Evolutionary conservation across 2,113 vertebrate species (phyloP), one percentile per base, ranked within the genome.

Genomic region (Festucalex cinctus): DNA sequence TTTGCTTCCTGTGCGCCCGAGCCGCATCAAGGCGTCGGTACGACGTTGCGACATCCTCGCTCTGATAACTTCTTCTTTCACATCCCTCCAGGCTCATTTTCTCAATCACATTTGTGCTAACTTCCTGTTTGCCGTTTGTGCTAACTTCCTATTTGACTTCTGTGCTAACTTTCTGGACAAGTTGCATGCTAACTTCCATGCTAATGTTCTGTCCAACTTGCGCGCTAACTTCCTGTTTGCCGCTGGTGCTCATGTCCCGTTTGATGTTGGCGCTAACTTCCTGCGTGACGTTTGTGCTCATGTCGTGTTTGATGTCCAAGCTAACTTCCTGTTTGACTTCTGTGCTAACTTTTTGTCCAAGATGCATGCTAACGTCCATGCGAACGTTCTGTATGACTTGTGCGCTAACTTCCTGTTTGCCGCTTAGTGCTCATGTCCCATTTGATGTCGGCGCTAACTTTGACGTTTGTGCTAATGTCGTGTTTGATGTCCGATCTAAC

Each of bases 1-100:
- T 99, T 98, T 68, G 93, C 95, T 9, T 96, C 96, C 3, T 95
- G 94, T 58, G 95, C 97, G 17, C 96, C 96, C 5, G 97, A 99
- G 39, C 95, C 95, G 5, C 97, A 98, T 90, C 96, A 94, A 77
- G 97, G 97, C 43, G 95, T 99, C 0, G 97, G 97, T 98, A 81
- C 82, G 89, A 14, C 28, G 28, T 32, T 32, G 4, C 28, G 28
- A n/a, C n/a, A n/a, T 32, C 28, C 28, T 32, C 28, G 28, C 28
- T 32, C 2, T 32, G 2, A 32, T 32, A 2, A 4, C 28, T 32
- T 32, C 28, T 4, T 32, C 28, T 32, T 32, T 32, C 28, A 32
- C 28, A 4, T 32, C 28, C 28, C n/a, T n/a, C n/a, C n/a, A n/a
- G n/a, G n/a, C n/a, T n/a, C n/a, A n/a, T n/a, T n/a, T n/a, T n/a